Evolutionary conservation across 2,888 invertebrate species (phyloP).

Genomic region (Malthinus flaveolus): DNA sequence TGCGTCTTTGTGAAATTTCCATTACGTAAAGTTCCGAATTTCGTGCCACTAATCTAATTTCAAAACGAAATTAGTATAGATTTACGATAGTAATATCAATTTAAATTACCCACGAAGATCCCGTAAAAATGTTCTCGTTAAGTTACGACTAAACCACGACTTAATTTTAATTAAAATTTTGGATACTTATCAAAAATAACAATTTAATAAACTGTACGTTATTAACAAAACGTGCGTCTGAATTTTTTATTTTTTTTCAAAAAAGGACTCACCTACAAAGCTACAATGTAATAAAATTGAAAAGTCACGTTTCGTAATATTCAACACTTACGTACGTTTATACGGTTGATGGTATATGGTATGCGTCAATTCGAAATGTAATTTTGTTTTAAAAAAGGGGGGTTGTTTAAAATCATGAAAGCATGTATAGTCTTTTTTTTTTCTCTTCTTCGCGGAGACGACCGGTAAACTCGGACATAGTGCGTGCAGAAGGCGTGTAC

Average conservation of each 20-base stretch:
- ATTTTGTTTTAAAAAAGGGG: not conserved
- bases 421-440: no score
- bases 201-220: conserved; percentile 21
- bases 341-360: not conserved
- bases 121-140: no score
- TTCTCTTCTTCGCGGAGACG: conserved; percentile 17
- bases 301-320: not conserved
- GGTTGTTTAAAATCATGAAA: conserved; percentile 15
- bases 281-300: not conserved
- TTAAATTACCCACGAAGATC: no score
- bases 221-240: no score
- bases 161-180: conserved; percentile 25
- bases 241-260: no score
- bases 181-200: conserved; percentile 18
- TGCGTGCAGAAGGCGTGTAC: conserved; percentile 45
- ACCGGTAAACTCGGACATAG: conserved; percentile 28
- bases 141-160: conserved; percentile 6
- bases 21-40: no score
- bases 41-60: no score
- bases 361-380: no score
- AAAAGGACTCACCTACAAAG: not conserved
- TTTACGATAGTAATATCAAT: no score
- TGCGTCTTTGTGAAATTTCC: no score
- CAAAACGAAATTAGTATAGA: no score
- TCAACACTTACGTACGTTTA: no score